phyloP scores from a whole-genome alignment of 2,888 invertebrate species.

The Melinaea marsaeus region DNA sequence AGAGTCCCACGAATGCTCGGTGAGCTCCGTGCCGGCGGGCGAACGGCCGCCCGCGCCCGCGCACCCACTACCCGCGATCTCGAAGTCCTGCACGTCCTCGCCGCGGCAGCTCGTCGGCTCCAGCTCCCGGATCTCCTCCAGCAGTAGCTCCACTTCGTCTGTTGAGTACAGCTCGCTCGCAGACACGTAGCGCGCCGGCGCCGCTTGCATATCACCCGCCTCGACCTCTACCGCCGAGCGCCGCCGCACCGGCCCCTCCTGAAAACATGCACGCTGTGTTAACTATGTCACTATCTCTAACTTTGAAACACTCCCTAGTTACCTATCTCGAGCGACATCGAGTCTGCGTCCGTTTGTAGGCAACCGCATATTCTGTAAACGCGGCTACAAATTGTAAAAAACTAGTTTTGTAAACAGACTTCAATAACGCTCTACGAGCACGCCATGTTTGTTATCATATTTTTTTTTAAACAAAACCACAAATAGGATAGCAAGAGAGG shows the following conservation, averaged over 20 bases:
- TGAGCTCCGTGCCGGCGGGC: constrained; percentile 67
- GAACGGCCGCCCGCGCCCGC: constrained; percentile 64
- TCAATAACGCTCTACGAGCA: constrained; percentile 52
- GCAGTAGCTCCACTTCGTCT: constrained; percentile 76
- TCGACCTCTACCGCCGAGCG: constrained; percentile 56
- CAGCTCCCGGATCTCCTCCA: constrained; percentile 76
- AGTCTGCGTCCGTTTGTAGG: constrained; percentile 43
- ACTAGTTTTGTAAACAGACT: constrained; percentile 56
- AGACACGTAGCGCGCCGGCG: constrained; percentile 75
- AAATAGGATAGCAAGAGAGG: neutral
- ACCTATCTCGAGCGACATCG: constrained; percentile 57
- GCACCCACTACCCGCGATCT: constrained; percentile 77
- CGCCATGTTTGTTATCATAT: constrained; percentile 72
- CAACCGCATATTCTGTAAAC: constrained; percentile 53
- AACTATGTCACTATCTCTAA: constrained; percentile 16
- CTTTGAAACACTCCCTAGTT: constrained; percentile 24
- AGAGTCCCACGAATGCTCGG: constrained; percentile 75
- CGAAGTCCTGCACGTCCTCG: constrained; percentile 75
- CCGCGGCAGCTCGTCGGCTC: constrained; percentile 74
- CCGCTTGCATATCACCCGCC: constrained; percentile 72
- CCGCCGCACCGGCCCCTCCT: constrained; percentile 60
- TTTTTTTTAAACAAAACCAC: constrained; percentile 33
- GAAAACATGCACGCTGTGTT: constrained; percentile 35
- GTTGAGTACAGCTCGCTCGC: constrained; percentile 76
- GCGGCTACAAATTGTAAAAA: constrained; percentile 35